Percentiles rank a stretch among this genome's conserved stretches.
These are phyloP conservation scores for Limnephilus auricula DNA, from an alignment of 2,888 invertebrate species.

Conservation along the genomic window DNA sequence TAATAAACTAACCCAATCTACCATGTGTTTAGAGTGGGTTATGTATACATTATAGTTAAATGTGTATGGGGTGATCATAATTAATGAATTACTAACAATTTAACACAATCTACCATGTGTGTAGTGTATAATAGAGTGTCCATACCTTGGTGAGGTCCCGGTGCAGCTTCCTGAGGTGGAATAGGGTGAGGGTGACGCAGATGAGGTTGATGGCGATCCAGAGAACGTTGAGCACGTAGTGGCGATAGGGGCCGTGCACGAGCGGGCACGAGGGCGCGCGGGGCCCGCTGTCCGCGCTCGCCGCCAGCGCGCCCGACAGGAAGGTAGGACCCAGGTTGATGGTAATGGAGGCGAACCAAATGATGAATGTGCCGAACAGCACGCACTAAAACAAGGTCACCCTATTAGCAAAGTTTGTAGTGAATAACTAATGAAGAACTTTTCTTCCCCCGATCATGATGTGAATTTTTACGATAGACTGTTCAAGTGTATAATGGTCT, in stretches of 20 bases:
- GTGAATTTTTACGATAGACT: too few species aligned
- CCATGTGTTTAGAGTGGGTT: not conserved
- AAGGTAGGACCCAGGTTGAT: constrained; percentile 94
- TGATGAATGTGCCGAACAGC: constrained; percentile 93
- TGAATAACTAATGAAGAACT: not conserved
- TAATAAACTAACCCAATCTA: too few species aligned
- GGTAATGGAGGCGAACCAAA: constrained; percentile 94
- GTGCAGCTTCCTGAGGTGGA: constrained; percentile 90
- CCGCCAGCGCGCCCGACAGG: constrained; percentile 89
- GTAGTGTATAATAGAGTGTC: not conserved
- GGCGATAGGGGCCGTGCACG: constrained; percentile 91
- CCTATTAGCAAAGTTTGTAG: not conserved
- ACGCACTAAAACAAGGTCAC: constrained; percentile 82
- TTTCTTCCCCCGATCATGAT: too few species aligned
- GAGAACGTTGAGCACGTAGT: constrained; percentile 92
- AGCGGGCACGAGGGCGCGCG: constrained; percentile 91
- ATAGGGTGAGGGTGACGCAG: constrained; percentile 89
- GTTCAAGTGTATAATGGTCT: too few species aligned
- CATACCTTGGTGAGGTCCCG: constrained; percentile 85
- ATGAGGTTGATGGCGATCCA: constrained; percentile 94
- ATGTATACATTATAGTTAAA: too few species aligned
- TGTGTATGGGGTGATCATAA: too few species aligned
- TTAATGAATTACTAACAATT: not conserved
- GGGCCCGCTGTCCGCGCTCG: constrained; percentile 86
- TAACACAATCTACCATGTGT: not conserved